Evolutionary conservation across 2,113 vertebrate genomes (phyloP).

Genomic region (Agelaius phoeniceus): DNA sequence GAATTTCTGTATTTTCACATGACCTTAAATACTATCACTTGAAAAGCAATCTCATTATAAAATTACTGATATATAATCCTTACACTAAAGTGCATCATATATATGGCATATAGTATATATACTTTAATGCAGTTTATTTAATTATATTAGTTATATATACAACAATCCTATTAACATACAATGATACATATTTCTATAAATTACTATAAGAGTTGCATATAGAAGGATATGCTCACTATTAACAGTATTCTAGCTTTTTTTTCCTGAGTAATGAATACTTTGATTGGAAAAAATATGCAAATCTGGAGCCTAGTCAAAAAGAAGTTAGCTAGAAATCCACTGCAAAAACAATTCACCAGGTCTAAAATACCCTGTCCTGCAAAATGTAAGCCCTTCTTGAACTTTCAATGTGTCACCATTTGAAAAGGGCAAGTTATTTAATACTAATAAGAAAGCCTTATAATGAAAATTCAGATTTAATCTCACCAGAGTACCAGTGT

Average conservation of each 20-base stretch:
- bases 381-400: neutral
- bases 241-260: neutral
- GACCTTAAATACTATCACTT: neutral
- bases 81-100: neutral
- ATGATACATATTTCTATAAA: neutral
- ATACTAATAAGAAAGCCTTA: neutral
- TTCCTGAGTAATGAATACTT: neutral
- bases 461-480: slow-evolving; percentile 15
- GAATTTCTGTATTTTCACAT: neutral
- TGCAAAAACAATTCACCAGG: neutral
- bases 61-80: neutral
- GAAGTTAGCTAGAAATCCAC: neutral
- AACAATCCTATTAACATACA: neutral
- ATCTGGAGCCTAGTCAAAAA: neutral
- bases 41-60: neutral
- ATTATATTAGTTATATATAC: neutral
- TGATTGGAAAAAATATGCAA: neutral
- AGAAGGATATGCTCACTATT: neutral
- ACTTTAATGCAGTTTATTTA: neutral
- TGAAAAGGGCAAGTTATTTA: slow-evolving; percentile 37
- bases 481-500: neutral
- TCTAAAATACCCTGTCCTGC: neutral
- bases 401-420: neutral
- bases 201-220: neutral
- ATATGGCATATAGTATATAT: neutral